These are phyloP conservation scores for Amphipyra berbera DNA, from an alignment of 2,888 invertebrate species.

Conservation along the genomic window DNA sequence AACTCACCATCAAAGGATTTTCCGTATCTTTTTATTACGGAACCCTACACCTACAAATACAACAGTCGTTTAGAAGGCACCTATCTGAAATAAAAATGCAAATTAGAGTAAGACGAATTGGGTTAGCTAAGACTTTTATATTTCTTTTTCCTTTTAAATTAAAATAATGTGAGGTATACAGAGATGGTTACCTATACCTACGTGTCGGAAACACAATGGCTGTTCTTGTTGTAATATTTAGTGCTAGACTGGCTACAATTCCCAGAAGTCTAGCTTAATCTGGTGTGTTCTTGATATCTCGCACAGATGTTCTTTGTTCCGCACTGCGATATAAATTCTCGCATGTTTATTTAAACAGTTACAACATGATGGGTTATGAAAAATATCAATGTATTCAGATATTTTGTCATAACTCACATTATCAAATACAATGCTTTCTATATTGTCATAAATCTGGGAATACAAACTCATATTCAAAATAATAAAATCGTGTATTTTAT, in stretches of 20 bases:
- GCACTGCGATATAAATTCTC: slow-evolving; percentile 37
- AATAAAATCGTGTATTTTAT: too few relatives aligned
- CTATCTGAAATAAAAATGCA: slow-evolving; percentile 55
- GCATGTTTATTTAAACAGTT: background rate
- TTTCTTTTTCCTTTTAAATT: slow-evolving; percentile 51
- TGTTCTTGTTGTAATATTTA: slow-evolving; percentile 60
- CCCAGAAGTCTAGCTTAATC: slow-evolving; percentile 58
- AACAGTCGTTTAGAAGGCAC: slow-evolving; percentile 49
- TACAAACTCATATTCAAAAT: too few relatives aligned
- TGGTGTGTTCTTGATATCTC: slow-evolving; percentile 57
- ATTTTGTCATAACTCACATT: background rate
- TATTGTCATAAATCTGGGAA: too few relatives aligned
- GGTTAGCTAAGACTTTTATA: slow-evolving; percentile 47
- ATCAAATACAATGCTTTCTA: background rate
- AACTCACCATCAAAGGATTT: slow-evolving; percentile 54
- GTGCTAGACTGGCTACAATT: slow-evolving; percentile 52
- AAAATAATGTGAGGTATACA: slow-evolving; percentile 41
- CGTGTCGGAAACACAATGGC: slow-evolving; percentile 50
- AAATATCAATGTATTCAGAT: background rate
- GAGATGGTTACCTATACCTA: slow-evolving; percentile 24
- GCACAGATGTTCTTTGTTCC: slow-evolving; percentile 54
- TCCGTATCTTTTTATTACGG: slow-evolving; percentile 37
- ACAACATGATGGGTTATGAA: background rate
- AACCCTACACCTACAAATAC: slow-evolving; percentile 46
- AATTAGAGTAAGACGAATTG: slow-evolving; percentile 55